Conservation (phyloP, 1,140 invertebrate genomes). For the Ditylenchus dipsaci region DNA sequence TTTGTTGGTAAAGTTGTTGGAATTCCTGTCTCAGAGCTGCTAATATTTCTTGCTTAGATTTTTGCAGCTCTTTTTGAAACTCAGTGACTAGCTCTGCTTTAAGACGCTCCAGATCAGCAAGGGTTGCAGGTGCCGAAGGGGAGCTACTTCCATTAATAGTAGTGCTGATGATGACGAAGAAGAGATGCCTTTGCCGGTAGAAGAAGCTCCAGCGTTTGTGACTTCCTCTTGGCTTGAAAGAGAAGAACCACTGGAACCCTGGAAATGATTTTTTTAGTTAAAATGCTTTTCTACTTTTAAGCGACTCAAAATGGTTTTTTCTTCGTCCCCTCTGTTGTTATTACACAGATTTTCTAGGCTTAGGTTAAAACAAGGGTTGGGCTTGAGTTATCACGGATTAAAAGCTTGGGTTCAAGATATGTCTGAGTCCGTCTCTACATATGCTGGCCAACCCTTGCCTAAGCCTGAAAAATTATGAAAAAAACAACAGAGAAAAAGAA, state of each 20-base stretch:
- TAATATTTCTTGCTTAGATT: constrained; percentile 10
- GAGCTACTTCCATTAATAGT: neutral
- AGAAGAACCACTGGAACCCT: constrained; percentile 29
- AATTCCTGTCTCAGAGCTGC: constrained; percentile 9
- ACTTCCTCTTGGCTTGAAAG: constrained; percentile 34
- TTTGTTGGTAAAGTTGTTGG: neutral
- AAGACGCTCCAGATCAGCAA: constrained; percentile 23
- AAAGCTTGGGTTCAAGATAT: too few species aligned
- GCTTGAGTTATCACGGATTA: too few species aligned
- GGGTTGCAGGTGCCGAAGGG: neutral
- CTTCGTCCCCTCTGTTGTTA: too few species aligned
- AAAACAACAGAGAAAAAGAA: too few species aligned
- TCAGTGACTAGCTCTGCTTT: constrained; percentile 22
- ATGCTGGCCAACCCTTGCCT: too few species aligned
- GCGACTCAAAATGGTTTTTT: too few species aligned
- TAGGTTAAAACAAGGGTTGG: too few species aligned
- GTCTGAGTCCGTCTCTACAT: too few species aligned
- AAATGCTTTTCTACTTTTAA: too few species aligned
- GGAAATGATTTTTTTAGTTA: too few species aligned
- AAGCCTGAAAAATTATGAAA: too few species aligned
- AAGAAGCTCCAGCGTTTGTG: neutral
- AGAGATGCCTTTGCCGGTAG: neutral
- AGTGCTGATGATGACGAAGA: constrained; percentile 2
- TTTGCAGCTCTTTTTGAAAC: constrained; percentile 2
- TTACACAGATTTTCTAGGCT: too few species aligned